phyloP scores from a whole-genome alignment of 2,113 vertebrate species.

The Planiliza haematocheilus region DNA sequence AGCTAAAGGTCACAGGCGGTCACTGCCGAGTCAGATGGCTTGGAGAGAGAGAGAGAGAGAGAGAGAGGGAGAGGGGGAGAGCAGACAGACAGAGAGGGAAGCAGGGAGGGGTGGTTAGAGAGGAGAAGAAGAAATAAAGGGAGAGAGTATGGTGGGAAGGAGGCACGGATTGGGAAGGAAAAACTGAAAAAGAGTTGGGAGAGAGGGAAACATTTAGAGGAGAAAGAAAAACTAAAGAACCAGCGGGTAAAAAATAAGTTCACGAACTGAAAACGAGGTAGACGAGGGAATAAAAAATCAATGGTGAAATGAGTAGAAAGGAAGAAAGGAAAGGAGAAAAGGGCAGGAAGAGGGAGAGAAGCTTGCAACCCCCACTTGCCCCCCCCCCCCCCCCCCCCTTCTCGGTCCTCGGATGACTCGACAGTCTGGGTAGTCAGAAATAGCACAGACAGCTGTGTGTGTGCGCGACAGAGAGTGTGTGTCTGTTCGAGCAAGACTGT shows the following conservation, averaged over 20 bases:
- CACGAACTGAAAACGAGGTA: neutral
- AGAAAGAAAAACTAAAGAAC: neutral
- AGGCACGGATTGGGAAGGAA: neutral
- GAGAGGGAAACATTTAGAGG: neutral
- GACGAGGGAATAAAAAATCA: neutral
- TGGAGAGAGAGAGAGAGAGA: slow-evolving; percentile 40
- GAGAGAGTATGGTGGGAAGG: neutral
- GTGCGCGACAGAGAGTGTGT: slow-evolving; percentile 47
- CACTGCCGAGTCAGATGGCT: slow-evolving; percentile 68
- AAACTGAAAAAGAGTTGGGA: neutral
- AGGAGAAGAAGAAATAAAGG: neutral
- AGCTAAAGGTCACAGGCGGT: slow-evolving; percentile 69
- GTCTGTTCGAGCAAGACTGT: slow-evolving; percentile 15
- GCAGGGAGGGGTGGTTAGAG: neutral
- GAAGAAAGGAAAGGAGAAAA: neutral
- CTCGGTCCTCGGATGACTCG: slow-evolving; percentile 71
- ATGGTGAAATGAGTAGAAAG: neutral
- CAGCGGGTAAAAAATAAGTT: neutral
- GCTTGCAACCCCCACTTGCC: slow-evolving; percentile 30
- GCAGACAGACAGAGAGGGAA: neutral
- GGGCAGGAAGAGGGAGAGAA: slow-evolving; percentile 18
- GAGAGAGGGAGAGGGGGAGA: neutral
- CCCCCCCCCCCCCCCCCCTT: slow-evolving; percentile 24
- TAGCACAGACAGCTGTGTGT: slow-evolving; percentile 71
- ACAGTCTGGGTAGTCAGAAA: slow-evolving; percentile 76